Evolutionary conservation across 1,140 invertebrate species (phyloP), one percentile per base, ranked within the genome.

Genomic region (Brachionus paranguensis): DNA sequence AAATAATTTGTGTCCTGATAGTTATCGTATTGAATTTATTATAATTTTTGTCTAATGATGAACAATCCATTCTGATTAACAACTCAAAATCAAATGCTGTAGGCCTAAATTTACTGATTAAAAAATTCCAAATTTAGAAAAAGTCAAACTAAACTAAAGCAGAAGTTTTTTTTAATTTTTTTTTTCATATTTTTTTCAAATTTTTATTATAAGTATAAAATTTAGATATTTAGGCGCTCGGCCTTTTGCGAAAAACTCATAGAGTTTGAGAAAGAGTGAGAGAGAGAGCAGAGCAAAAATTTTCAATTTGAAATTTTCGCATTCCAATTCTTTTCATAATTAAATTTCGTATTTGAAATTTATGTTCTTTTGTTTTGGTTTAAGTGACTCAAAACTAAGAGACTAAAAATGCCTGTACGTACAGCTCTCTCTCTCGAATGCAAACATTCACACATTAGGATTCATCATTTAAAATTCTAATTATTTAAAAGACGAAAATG

Each of bases 281-380:
- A 72, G 41, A 72, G 29, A 72, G 17, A 55, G 29, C 33, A 72
- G 45, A 68, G 24, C 24, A 6, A 68, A 29, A 41, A 72, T 43
- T 72, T 72, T n/a, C 68, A 43, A 72, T 72, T 72, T 68, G 27
- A 41, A 68, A 29, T 68, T 17, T 65, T 65, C 37, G 27, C 33
- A 33, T 37, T 41, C 68, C 33, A 72, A 72, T 43, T 41, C 37
- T 72, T 33, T 41, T 72, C 68, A 72, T 72, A 72, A 72, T 72
- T 72, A 72, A 72, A 72, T 72, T 72, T 72, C 68, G 68, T 72
- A 72, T 72, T 72, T 33, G 3, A 68, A 68, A 68, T 68, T 33
- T 33, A n/a, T 68, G 12, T 33, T 68, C 14, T 33, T 68, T 68
- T 68, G 6, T 68, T 68, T 68, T 41, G 10, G 6, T 41, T 29